Base-by-base conservation (phyloP, 1,140 invertebrate species). In the Philaenus spumarius region DNA sequence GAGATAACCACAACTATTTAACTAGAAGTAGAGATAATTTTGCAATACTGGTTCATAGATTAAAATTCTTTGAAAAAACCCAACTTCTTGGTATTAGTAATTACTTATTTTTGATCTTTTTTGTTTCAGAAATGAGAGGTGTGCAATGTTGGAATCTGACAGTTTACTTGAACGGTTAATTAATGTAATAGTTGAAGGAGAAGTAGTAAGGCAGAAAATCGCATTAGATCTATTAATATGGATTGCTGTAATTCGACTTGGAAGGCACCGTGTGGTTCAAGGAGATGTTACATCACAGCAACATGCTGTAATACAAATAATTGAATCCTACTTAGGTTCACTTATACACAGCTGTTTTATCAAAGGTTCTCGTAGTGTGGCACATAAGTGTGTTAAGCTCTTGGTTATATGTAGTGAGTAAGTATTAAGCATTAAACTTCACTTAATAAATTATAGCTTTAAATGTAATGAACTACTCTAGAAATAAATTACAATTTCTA, bases 331-430 rank as follows among this genome's bases (percentile, higher is more conserved):
- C 65, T 72, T 86, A 20, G 73, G 79, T 26, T 73, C 74, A 24
- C 71, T 90, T 7, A 72, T 90, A 11, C 78, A 82, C 58, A 81
- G 82, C 46, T 93, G 90, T 70, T 80, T 93, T 55, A 76, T 96
- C 11, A 78, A 84, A 51, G 85, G 83, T 24, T 85, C 87, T 40
- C 80, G 93, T 55, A 89, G 84, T 65, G 82, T 90, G 53, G 88
- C 90, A 1, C 91, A 94, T 69, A 95, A 94, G 75, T 90, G 87
- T 75, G 81, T 91, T 7, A 90, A 90, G 70, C 78, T 95, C 7
- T 78, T 95, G 19, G 77, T 91, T 15, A 81, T 87, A 22, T 88
- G 89, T 64, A 86, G 87, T 73, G 88, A 92, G 86, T 89, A 72
- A 82, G 85, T 82, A 67, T 54, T 6, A n/a, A 5, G 23, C 20